Evolutionary conservation across 2,888 invertebrate genomes (phyloP).

Genomic region (Drosophila flavopinicola): DNA sequence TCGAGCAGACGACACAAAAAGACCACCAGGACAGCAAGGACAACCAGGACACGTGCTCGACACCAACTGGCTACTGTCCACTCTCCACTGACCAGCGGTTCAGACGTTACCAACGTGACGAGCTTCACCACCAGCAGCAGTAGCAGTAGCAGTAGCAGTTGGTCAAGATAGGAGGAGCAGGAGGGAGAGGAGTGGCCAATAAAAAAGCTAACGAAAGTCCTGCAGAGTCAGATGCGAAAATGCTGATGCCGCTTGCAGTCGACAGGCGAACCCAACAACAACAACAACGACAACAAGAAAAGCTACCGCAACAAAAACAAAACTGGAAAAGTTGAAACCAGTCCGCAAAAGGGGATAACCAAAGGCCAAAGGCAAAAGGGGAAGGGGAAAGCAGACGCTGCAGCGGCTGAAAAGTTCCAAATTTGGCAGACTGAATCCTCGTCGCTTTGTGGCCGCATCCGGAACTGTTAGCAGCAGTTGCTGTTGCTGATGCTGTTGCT

Average conservation of each 20-base stretch:
- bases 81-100: slow-evolving; percentile 22
- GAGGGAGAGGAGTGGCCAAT: slow-evolving; percentile 40
- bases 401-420: slow-evolving; percentile 59
- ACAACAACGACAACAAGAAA: slow-evolving; percentile 28
- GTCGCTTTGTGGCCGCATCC: slow-evolving; percentile 46
- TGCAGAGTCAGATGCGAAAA: slow-evolving; percentile 53
- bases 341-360: slow-evolving; percentile 8
- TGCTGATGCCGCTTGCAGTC: slow-evolving; percentile 56
- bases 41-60: slow-evolving; percentile 50
- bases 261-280: slow-evolving; percentile 37
- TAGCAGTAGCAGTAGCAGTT: slow-evolving; percentile 29
- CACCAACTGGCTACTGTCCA: slow-evolving; percentile 12
- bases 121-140: slow-evolving; percentile 23
- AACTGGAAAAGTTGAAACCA: slow-evolving; percentile 60
- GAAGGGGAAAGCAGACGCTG: neutral
- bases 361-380: neutral
- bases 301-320: slow-evolving; percentile 66
- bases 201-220: slow-evolving; percentile 61
- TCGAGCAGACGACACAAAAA: slow-evolving; percentile 35
- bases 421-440: slow-evolving; percentile 60
- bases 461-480: slow-evolving; percentile 57
- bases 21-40: slow-evolving; percentile 21
- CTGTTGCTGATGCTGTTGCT: slow-evolving; percentile 27
- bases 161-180: neutral
- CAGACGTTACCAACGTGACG: slow-evolving; percentile 36